A percentile compares a stretch with the other conserved stretches of the same genome.
Conservation (phyloP, 2,888 invertebrate genomes). For the Erpobdella octoculata region DNA sequence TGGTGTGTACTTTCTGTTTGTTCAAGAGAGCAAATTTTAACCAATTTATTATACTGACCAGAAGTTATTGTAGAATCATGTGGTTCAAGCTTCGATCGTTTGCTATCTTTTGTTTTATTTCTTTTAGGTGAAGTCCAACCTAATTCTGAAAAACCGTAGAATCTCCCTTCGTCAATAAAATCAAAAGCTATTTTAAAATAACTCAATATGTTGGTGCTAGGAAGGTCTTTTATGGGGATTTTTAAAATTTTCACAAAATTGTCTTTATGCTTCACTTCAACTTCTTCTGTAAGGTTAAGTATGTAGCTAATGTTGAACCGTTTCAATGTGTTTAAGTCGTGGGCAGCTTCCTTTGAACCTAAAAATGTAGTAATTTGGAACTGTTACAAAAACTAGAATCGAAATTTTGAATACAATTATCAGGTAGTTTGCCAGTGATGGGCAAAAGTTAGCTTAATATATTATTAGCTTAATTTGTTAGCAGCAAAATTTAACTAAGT, state of each 20-base stretch:
- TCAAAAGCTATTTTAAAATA: conserved; percentile 3
- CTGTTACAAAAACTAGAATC: no score
- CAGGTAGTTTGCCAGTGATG: no score
- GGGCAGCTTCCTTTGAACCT: conserved; percentile 25
- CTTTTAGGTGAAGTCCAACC: neutral
- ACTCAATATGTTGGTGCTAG: neutral
- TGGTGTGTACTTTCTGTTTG: neutral
- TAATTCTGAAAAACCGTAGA: neutral
- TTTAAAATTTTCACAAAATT: neutral
- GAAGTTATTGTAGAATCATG: neutral
- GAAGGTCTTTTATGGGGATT: conserved; percentile 3
- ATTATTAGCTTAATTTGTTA: no score
- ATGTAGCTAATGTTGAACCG: conserved; percentile 21
- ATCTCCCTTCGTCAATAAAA: conserved; percentile 17
- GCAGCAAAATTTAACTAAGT: no score
- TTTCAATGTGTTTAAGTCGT: neutral
- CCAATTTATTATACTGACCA: neutral
- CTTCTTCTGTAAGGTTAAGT: conserved; percentile 21
- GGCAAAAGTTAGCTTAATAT: no score
- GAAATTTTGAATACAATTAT: no score
- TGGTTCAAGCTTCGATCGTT: neutral
- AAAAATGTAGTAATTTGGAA: no score
- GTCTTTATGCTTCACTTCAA: conserved; percentile 13
- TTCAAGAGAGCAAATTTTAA: no score
- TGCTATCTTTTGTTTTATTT: neutral